Conservation (phyloP, 2,113 vertebrate species). For the Sinocyclocheilus anophthalmus region DNA sequence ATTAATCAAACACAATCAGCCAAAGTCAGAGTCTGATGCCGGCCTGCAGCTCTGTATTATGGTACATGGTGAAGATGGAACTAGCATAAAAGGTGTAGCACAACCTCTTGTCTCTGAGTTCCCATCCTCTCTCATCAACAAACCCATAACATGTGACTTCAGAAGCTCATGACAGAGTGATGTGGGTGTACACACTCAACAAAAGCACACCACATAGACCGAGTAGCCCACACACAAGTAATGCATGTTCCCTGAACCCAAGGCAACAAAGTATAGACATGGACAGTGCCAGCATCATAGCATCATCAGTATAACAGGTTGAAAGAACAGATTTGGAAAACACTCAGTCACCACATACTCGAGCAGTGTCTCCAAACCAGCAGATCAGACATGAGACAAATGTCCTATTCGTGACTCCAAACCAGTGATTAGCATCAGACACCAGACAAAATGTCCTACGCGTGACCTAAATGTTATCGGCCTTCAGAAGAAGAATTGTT, state of each 20-base stretch:
- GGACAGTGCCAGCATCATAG: constrained; percentile 26
- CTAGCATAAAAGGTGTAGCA: background rate
- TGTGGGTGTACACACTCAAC: constrained; percentile 7
- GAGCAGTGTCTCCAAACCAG: constrained; percentile 39
- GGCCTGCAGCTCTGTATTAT: background rate
- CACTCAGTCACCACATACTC: constrained; percentile 44
- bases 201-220: constrained; percentile 33
- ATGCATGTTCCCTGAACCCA: background rate
- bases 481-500: background rate
- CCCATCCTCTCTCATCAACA: background rate
- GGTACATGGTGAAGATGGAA: background rate
- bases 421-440: constrained; percentile 27
- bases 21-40: background rate
- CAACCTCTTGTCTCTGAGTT: constrained; percentile 8
- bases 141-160: background rate
- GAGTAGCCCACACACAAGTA: constrained; percentile 33
- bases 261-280: constrained; percentile 22
- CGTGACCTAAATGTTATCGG: background rate
- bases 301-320: constrained; percentile 53
- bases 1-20: background rate
- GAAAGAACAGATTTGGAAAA: constrained; percentile 55
- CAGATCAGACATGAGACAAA: constrained; percentile 30
- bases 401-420: constrained; percentile 36
- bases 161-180: background rate
- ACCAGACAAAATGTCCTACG: constrained; percentile 39